These are phyloP conservation scores for Cairina moschata DNA, from an alignment of 2,113 vertebrate species.

Conservation along the genomic window DNA sequence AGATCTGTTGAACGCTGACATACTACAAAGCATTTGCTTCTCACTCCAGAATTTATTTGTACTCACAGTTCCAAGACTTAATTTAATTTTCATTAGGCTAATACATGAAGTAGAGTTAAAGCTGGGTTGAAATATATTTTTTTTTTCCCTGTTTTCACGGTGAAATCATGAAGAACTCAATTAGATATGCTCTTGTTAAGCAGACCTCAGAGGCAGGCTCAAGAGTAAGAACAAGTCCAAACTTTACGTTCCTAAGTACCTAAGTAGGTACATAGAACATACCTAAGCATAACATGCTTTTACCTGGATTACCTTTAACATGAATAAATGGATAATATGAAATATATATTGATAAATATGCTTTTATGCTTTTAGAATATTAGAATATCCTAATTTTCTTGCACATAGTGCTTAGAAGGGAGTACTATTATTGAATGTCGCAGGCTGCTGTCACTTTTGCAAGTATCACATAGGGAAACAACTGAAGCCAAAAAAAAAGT, in stretches of 20 bases:
- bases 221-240: not conserved
- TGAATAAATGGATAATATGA: not conserved
- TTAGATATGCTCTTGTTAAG: not conserved
- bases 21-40: not conserved
- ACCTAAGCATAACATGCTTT: not conserved
- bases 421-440: not conserved
- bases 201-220: not conserved
- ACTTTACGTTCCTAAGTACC: not conserved
- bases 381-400: not conserved
- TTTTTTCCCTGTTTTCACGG: not conserved
- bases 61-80: not conserved
- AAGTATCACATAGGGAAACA: not conserved
- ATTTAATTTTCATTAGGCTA: not conserved
- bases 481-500: not conserved
- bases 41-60: not conserved
- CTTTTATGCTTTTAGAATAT: not conserved
- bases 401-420: not conserved
- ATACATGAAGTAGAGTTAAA: not conserved
- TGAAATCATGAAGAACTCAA: not conserved
- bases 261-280: not conserved
- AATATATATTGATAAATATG: not conserved
- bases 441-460: not conserved
- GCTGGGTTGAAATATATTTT: not conserved
- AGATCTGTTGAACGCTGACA: not conserved
- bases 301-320: not conserved